Conservation (phyloP, 2,797 vertebrate genomes). For the Adelosebastes latens region DNA sequence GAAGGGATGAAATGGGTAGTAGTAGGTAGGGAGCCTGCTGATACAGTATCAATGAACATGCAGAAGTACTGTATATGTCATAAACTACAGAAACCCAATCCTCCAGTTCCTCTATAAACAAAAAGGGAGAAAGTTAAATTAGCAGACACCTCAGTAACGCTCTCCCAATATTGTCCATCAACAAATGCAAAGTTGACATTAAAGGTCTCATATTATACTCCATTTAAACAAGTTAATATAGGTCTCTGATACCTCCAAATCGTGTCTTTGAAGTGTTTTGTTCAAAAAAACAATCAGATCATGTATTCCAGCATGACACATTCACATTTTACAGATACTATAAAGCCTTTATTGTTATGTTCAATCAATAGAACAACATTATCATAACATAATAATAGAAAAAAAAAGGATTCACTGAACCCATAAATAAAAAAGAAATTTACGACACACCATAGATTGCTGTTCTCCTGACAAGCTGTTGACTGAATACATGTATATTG, state of each 20-base stretch:
- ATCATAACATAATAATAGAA: too few species aligned
- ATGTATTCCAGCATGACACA: too few species aligned
- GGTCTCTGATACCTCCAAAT: neutral
- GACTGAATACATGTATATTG: too few species aligned
- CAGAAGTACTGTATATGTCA: neutral
- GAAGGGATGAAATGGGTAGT: neutral
- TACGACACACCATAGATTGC: too few species aligned
- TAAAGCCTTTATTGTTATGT: too few species aligned
- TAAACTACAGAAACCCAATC: neutral
- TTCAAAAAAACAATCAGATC: neutral
- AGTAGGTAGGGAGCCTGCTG: neutral
- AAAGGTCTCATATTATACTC: neutral
- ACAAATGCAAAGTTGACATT: neutral
- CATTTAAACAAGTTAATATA: neutral
- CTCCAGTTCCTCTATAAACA: neutral
- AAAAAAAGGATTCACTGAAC: too few species aligned
- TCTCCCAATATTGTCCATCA: neutral
- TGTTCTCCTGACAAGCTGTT: too few species aligned
- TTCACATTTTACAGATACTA: too few species aligned
- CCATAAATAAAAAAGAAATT: too few species aligned
- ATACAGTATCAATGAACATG: neutral
- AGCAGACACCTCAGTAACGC: neutral
- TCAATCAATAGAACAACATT: too few species aligned
- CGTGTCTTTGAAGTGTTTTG: neutral
- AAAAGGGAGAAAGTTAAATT: neutral